These are phyloP conservation scores for Linnaemya vulpina DNA, from an alignment of 2,888 invertebrate genomes.

Conservation along the genomic window DNA sequence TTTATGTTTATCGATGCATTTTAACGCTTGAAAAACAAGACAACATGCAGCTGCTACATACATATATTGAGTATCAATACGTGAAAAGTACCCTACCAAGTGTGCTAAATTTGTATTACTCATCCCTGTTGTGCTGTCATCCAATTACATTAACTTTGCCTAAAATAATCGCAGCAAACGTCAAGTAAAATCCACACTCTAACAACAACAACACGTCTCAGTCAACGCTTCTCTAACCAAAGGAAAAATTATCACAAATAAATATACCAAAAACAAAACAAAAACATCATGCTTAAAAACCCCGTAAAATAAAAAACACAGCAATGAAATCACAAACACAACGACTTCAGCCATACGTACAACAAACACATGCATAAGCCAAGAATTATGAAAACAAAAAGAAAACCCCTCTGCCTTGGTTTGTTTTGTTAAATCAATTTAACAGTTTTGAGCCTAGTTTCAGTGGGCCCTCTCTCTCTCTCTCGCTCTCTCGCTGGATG, in stretches of 20 bases:
- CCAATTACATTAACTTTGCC: constrained; percentile 64
- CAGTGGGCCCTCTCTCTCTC: constrained; percentile 13
- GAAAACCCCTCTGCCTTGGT: constrained; percentile 40
- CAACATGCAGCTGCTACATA: background rate
- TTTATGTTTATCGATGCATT: too few species aligned
- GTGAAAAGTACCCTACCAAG: background rate
- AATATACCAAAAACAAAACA: constrained; percentile 26
- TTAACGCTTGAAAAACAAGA: too few species aligned
- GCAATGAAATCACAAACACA: constrained; percentile 27
- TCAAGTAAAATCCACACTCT: constrained; percentile 37
- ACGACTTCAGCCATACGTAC: background rate
- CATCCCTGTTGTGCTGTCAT: constrained; percentile 38
- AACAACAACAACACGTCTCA: constrained; percentile 20
- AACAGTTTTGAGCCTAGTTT: constrained; percentile 69
- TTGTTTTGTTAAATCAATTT: constrained; percentile 61
- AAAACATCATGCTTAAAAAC: constrained; percentile 69
- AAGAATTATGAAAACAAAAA: constrained; percentile 29
- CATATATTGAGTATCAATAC: background rate
- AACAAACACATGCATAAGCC: background rate
- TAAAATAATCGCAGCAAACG: constrained; percentile 55
- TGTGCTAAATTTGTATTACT: background rate
- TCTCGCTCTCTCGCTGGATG: background rate
- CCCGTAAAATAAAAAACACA: constrained; percentile 54
- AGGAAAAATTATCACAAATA: constrained; percentile 40
- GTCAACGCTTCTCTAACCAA: constrained; percentile 33